Conservation (phyloP, 2,888 invertebrate genomes). For the Keiferia lycopersicella region DNA sequence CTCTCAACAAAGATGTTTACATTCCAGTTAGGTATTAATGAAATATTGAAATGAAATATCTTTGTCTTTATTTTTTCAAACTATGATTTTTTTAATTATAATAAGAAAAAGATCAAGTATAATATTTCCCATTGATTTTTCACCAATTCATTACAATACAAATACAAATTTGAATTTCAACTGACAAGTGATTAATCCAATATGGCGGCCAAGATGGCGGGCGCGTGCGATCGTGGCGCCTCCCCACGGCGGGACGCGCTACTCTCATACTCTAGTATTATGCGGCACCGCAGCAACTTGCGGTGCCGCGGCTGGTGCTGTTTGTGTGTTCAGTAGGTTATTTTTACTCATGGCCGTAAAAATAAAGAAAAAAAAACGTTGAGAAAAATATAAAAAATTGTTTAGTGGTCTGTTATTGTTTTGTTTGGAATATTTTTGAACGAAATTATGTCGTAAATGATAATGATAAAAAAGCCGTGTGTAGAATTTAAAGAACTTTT, state of each 20-base stretch:
- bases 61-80: too few relatives aligned
- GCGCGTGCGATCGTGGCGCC: neutral
- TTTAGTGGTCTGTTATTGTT: neutral
- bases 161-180: constrained; percentile 28
- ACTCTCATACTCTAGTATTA: constrained; percentile 49
- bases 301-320: constrained; percentile 30
- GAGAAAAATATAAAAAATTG: neutral
- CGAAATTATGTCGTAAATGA: too few relatives aligned
- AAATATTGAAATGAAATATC: too few relatives aligned
- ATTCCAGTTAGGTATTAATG: too few relatives aligned
- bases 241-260: neutral
- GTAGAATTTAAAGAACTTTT: too few relatives aligned
- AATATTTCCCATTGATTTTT: too few relatives aligned
- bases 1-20: too few relatives aligned
- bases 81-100: too few relatives aligned
- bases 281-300: constrained; percentile 34
- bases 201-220: neutral
- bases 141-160: too few relatives aligned
- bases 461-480: neutral
- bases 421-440: neutral
- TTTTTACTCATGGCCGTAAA: neutral
- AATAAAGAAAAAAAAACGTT: neutral
- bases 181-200: neutral
- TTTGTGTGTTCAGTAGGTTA: constrained; percentile 23
- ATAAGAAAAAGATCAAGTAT: too few relatives aligned